Evolutionary conservation across 1,140 invertebrate genomes (phyloP).

Genomic region (Procambarus clarkii): DNA sequence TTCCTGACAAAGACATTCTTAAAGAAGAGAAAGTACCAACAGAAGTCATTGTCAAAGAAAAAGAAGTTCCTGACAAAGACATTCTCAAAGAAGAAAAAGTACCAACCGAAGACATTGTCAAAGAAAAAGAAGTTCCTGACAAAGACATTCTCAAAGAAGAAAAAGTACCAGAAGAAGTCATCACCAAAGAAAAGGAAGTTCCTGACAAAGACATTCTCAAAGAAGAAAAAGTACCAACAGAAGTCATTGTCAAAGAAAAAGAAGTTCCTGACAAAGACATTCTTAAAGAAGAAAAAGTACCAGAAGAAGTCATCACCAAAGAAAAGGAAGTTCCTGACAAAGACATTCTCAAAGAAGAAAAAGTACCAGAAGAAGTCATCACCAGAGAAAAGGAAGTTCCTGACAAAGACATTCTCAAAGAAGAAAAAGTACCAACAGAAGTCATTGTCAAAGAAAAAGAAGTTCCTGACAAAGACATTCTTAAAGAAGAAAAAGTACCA

Average conservation of each 20-base stretch:
- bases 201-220: conserved; percentile 31
- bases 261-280: neutral
- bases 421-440: too few species aligned
- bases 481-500: neutral
- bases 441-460: too few species aligned
- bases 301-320: neutral
- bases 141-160: conserved; percentile 37
- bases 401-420: too few species aligned
- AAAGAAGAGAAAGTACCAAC: conserved; percentile 18
- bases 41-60: conserved; percentile 36
- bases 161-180: neutral
- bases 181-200: conserved; percentile 19
- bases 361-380: neutral
- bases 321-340: neutral
- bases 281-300: neutral
- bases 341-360: neutral
- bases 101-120: conserved; percentile 14
- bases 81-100: conserved; percentile 13
- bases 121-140: neutral
- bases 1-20: neutral
- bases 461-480: neutral
- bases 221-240: neutral
- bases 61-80: conserved; percentile 40
- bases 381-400: neutral
- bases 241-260: neutral